Evolutionary conservation across 2,113 vertebrate genomes (phyloP), one percentile per base, ranked within the genome.

Genomic region (Alouatta palliata): DNA sequence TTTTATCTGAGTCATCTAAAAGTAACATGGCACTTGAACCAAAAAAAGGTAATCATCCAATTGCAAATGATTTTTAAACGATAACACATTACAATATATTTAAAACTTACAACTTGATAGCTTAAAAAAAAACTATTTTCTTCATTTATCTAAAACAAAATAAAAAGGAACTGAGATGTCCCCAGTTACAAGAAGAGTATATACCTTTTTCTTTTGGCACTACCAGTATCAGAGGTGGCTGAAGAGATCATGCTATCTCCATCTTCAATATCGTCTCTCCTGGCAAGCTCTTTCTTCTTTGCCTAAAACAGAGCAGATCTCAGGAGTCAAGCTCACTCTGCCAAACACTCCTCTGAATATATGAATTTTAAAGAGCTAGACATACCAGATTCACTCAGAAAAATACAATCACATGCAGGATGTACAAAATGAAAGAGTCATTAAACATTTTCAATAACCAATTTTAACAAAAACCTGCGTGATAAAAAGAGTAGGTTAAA

Each of bases 181-280:
- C 95, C 61, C 30, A 93, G 54, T 8, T 66, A 40, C 32, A 43
- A 54, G 20, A 97, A 94, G 54, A 97, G 19, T 52, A 35, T 71
- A 68, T 97, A 99, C 99, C 99, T 99, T 98, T 99, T 99, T 97
- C 99, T 99, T 98, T 99, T 99, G 70, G 99, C 99, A 97, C 99
- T 99, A 97, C 99, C 99, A 87, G 99, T 98, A 95, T 99, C 99
- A 73, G 99, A 99, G 6, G 99, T 99, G 86, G 99, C 99, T 90
- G 99, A 99, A 95, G 99, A 99, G 94, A 99, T 99, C 99, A 99
- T 99, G 98, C 99, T 99, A 98, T 99, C 99, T 54, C 99, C 99
- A 71, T 99, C 99, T 83, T 99, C 99, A 82, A 99, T 98, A 83
- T 99, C 99, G 0, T 99, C 99, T 98, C 99, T 99, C 95, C 99